Evolutionary conservation across 2,797 vertebrate species (phyloP).

Genomic region (Merluccius polli): DNA sequence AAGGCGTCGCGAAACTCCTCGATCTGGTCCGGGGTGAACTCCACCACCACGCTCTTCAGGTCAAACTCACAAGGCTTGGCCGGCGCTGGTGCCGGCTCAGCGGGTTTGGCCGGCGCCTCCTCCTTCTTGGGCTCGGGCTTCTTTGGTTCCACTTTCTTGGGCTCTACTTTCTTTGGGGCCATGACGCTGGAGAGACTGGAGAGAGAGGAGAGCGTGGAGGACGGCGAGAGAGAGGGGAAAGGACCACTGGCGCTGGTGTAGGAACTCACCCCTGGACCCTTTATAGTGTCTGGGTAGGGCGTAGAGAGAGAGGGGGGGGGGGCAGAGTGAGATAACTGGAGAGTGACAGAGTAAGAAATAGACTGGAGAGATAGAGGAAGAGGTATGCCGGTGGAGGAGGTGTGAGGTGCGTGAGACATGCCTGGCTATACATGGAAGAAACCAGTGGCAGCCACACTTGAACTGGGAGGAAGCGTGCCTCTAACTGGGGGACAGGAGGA

Average conservation of each 20-base stretch:
- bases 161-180: slow-evolving; percentile 77
- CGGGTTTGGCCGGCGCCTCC: slow-evolving; percentile 51
- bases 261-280: neutral
- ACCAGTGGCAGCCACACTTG: neutral
- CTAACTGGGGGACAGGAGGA: neutral
- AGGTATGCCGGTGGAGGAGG: neutral
- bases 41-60: slow-evolving; percentile 80
- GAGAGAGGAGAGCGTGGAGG: neutral
- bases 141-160: slow-evolving; percentile 60
- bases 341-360: neutral
- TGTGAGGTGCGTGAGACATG: neutral
- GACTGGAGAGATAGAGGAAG: neutral
- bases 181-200: slow-evolving; percentile 41
- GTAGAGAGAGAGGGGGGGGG: neutral
- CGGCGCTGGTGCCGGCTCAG: slow-evolving; percentile 52
- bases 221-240: neutral
- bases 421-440: slow-evolving; percentile 7
- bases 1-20: slow-evolving; percentile 93
- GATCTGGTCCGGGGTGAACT: slow-evolving; percentile 70
- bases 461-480: neutral
- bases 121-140: slow-evolving; percentile 56
- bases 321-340: neutral
- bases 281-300: neutral
- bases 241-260: neutral
- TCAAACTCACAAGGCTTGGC: slow-evolving; percentile 77